Evolutionary conservation across 1,140 invertebrate species (phyloP), one percentile per base, ranked within the genome.

Genomic region (Musca domestica): DNA sequence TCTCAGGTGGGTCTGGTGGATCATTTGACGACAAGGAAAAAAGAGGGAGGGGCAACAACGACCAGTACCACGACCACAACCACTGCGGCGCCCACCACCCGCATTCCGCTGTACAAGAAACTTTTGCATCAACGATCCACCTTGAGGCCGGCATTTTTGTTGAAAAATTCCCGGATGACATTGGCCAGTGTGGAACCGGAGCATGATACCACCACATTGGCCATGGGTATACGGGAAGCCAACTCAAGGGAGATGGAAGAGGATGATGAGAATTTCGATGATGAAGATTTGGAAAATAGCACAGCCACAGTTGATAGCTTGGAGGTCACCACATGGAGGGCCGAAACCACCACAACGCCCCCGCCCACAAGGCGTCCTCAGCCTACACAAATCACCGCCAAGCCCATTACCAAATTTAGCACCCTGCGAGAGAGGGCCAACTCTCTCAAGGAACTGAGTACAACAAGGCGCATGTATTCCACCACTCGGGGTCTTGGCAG

Each of bases 51-150:
- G 14, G 48, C 67, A 4, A 25, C 64, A 15, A 64, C 49, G 7
- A 48, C 66, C 51, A 23, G 68, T n/a, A 61, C 27, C 23, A 30
- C 48, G 47, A 66, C 67, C 34, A 30, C 68, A 12, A 67, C 67
- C 19, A 63, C 69, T 3, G 66, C 54, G 14, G 49, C 73, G 12
- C 64, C 67, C 30, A 78, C 78, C 56, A 80, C 77, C n/a, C 74
- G 76, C 1, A 46, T 80, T 66, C 78, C 78, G n/a, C 65, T 80
- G 1, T 80, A 80, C 64, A 80, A 80, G 46, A 80, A 77, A 61
- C 63, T 75, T 7, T 72, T 76, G 34, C 74, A 77, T 47, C 19
- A 76, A 41, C 71, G 78, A 15, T 76, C 78, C 9, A 80, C 78
- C 0, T 58, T 80, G 0, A 77, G 74, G 52, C 74, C 78, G 14